A percentile compares a stretch with the other conserved stretches of the same genome.
Evolutionary conservation across 2,797 vertebrate genomes (phyloP).

Genomic region (Rallus crepitans): DNA sequence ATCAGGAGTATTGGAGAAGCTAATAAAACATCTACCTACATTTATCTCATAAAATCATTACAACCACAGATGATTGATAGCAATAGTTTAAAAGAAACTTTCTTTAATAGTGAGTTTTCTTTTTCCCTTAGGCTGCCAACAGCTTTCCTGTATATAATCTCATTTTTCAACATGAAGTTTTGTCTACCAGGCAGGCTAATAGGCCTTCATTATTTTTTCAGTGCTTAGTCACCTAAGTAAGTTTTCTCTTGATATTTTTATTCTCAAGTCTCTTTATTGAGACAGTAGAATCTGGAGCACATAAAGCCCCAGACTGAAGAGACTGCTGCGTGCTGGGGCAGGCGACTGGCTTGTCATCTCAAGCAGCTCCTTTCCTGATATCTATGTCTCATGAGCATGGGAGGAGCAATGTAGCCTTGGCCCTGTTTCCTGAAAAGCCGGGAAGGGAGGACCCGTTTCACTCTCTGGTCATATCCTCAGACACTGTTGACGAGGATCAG

Average conservation of each 20-base stretch:
- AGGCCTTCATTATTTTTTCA: neutral
- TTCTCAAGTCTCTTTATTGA: neutral
- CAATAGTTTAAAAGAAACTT: constrained; percentile 15
- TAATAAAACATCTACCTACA: neutral
- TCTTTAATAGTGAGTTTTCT: neutral
- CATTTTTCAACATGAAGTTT: constrained; percentile 3
- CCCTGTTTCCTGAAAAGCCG: neutral
- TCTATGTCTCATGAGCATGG: neutral
- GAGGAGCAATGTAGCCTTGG: neutral
- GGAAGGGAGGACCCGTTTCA: neutral
- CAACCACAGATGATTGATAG: constrained; percentile 8
- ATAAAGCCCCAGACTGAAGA: neutral
- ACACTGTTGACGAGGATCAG: constrained; percentile 6
- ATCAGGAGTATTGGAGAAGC: neutral
- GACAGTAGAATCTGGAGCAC: neutral
- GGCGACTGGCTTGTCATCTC: neutral
- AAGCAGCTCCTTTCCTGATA: neutral
- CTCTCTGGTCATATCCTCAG: neutral
- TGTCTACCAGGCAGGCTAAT: neutral
- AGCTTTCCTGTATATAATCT: neutral
- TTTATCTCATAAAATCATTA: neutral
- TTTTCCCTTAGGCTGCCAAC: neutral
- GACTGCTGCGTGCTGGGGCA: accelerated
- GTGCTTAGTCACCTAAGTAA: neutral
- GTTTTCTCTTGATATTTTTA: neutral